These are phyloP conservation scores for Aplysina aerophoba DNA, from an alignment of 37 sponge, comb jelly and placozoan species.

Conservation along the genomic window DNA sequence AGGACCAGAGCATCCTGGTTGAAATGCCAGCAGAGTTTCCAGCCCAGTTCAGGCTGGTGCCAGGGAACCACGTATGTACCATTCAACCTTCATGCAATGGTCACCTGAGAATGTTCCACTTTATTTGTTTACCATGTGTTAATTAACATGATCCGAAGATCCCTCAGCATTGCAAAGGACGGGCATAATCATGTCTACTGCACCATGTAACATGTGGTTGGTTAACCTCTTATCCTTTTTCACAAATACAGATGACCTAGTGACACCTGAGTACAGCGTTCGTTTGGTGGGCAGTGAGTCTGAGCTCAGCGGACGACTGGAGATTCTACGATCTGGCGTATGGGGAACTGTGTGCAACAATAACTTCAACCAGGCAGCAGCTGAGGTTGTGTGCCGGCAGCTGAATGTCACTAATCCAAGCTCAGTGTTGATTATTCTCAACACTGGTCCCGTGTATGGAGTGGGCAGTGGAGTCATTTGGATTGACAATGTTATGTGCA, in stretches of 20 bases:
- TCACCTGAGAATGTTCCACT: no score
- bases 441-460: conserved; percentile 1
- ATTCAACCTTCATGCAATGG: no score
- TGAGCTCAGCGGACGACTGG: background rate
- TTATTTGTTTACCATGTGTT: no score
- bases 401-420: conserved; percentile 9
- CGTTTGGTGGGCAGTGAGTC: conserved; percentile 4
- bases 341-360: conserved; percentile 27
- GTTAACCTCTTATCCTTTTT: background rate
- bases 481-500: conserved; percentile 24
- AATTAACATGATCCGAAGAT: no score
- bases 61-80: no score
- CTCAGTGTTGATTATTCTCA: background rate
- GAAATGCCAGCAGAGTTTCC: no score
- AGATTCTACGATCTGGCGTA: background rate
- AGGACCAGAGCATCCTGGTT: no score
- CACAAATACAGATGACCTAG: background rate
- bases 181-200: no score
- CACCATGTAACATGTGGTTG: background rate
- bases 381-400: conserved; percentile 25
- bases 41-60: no score
- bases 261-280: background rate
- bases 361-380: background rate
- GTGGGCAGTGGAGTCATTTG: conserved; percentile 1
- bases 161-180: no score